Evolutionary conservation across 1,140 invertebrate species (phyloP).

Genomic region (Scaptodrosophila lebanonensis): DNA sequence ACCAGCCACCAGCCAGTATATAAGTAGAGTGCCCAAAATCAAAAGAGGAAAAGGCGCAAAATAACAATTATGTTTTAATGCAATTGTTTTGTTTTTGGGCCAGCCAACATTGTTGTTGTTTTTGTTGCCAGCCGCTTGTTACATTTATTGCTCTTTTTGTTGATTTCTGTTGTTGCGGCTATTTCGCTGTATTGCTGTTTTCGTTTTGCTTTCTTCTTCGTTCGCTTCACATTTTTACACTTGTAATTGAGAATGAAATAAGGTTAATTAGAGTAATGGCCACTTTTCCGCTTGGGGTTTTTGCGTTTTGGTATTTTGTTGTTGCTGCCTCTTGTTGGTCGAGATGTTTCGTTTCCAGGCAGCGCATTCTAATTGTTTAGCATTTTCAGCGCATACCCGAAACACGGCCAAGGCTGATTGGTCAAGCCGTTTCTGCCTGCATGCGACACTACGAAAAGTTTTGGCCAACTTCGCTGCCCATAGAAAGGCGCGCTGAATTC

Average conservation of each 20-base stretch:
- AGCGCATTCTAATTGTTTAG: background rate
- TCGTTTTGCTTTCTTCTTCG: constrained; percentile 18
- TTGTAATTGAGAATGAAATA: constrained; percentile 75
- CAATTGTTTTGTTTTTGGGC: constrained; percentile 64
- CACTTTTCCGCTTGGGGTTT: constrained; percentile 38
- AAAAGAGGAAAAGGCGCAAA: constrained; percentile 65
- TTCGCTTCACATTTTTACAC: constrained; percentile 13
- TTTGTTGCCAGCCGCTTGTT: constrained; percentile 28
- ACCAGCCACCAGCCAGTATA: background rate
- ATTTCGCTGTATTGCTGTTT: constrained; percentile 35
- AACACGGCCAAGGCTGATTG: constrained; percentile 54
- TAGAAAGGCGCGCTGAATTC: too few relatives aligned
- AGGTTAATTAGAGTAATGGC: constrained; percentile 74
- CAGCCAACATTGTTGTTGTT: constrained; percentile 3
- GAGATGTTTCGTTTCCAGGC: constrained; percentile 45
- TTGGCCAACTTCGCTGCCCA: constrained; percentile 42
- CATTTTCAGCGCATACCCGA: background rate
- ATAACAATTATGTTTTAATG: constrained; percentile 75
- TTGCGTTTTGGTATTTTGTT: background rate
- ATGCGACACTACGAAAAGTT: constrained; percentile 34
- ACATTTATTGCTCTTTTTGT: constrained; percentile 43
- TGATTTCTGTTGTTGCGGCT: constrained; percentile 16
- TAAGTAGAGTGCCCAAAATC: constrained; percentile 36
- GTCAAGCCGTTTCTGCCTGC: constrained; percentile 1
- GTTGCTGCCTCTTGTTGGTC: background rate